Conservation (phyloP, 2,113 vertebrate genomes). For the Gymnogyps californianus region DNA sequence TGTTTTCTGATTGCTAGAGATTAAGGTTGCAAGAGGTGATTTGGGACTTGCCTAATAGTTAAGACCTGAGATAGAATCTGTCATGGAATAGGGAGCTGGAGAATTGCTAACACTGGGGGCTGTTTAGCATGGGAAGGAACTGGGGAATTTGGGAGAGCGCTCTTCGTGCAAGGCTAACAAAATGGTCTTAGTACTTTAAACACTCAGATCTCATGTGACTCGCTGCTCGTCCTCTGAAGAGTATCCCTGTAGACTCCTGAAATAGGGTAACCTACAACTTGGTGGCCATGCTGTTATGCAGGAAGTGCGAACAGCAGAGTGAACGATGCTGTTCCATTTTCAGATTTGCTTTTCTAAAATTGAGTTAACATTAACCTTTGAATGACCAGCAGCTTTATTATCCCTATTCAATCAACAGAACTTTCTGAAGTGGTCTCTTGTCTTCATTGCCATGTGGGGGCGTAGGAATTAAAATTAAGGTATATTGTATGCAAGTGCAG, state of each 20-base stretch:
- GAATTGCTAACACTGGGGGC: neutral
- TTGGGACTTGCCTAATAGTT: neutral
- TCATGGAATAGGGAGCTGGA: neutral
- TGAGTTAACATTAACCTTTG: rapidly evolving
- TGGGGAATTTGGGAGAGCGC: neutral
- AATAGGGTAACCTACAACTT: rapidly evolving
- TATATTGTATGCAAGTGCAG: neutral
- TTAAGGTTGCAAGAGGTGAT: neutral
- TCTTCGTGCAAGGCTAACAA: neutral
- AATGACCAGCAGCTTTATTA: neutral
- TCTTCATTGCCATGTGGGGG: neutral
- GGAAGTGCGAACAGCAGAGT: neutral
- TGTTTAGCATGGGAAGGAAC: neutral
- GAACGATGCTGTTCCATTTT: neutral
- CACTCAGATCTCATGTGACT: neutral
- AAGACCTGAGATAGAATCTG: neutral
- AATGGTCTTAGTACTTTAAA: neutral
- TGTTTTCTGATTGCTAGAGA: neutral
- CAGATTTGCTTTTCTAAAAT: neutral
- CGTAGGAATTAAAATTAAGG: neutral
- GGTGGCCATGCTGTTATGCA: neutral
- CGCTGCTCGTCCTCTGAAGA: neutral
- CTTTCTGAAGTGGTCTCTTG: neutral
- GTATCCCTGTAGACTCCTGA: neutral
- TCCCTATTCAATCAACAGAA: neutral